These are phyloP conservation scores for Sinhomidia bicolor DNA, from an alignment of 2,888 invertebrate genomes.

Conservation along the genomic window DNA sequence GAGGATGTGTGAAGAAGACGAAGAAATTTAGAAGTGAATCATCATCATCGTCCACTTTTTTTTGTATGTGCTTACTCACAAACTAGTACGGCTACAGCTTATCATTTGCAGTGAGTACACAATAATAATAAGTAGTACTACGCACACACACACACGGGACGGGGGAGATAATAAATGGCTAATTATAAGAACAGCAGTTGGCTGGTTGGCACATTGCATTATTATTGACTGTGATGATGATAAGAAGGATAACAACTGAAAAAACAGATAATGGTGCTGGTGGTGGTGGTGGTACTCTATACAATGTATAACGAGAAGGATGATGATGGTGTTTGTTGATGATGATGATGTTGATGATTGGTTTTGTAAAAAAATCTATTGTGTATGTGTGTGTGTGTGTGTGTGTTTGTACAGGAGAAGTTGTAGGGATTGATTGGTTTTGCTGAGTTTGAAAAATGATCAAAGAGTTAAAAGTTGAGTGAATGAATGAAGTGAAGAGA, in stretches of 20 bases:
- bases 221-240: not conserved
- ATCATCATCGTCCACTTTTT: not conserved
- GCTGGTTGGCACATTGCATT: slow-evolving; percentile 2
- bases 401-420: not conserved
- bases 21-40: not conserved
- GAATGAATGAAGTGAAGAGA: not conserved
- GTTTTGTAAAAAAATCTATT: not conserved
- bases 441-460: not conserved
- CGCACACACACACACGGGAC: not conserved
- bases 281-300: not conserved
- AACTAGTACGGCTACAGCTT: too few relatives aligned
- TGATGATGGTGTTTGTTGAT: not conserved
- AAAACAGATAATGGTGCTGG: not conserved
- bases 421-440: slow-evolving; percentile 9
- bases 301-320: too few relatives aligned
- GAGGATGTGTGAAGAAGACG: slow-evolving; percentile 35
- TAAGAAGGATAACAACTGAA: slow-evolving; percentile 24
- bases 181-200: slow-evolving; percentile 7
- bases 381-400: too few relatives aligned
- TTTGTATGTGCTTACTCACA: not conserved
- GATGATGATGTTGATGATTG: not conserved
- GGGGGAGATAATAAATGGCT: slow-evolving; percentile 24
- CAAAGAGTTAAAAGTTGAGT: too few relatives aligned
- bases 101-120: not conserved
- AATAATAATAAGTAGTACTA: not conserved